These are phyloP conservation scores for Vanessa cardui DNA, from an alignment of 2,888 invertebrate genomes.

Conservation along the genomic window DNA sequence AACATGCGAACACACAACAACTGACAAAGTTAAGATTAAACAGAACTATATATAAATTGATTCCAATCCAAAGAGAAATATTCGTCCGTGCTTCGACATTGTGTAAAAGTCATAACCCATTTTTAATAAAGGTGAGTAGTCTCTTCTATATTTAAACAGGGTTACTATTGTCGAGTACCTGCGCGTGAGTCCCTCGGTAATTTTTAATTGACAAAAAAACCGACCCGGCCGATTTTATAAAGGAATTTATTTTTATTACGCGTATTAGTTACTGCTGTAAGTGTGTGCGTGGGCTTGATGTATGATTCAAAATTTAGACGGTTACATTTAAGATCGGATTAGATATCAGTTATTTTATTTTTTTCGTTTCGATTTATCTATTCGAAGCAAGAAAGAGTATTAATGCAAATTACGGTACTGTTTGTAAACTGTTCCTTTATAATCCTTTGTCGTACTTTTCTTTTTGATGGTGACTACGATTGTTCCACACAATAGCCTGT, in stretches of 20 bases:
- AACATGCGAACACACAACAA: too few relatives aligned
- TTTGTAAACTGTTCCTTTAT: constrained; percentile 29
- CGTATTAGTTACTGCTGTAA: constrained; percentile 53
- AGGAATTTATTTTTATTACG: constrained; percentile 78
- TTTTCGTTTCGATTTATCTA: constrained; percentile 4
- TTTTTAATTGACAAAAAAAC: constrained; percentile 82
- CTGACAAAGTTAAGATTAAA: too few relatives aligned
- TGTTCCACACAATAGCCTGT: constrained; percentile 25
- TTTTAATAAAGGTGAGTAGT: constrained; percentile 9
- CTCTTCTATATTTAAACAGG: constrained; percentile 34
- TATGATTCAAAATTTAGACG: constrained; percentile 7
- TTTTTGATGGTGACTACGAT: constrained; percentile 16
- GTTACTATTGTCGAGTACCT: constrained; percentile 67
- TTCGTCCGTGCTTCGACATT: too few relatives aligned
- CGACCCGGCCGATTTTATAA: constrained; percentile 71
- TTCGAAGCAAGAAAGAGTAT: neutral
- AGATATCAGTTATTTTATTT: neutral
- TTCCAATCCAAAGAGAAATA: neutral
- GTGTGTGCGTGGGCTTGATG: constrained; percentile 52
- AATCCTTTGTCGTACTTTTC: constrained; percentile 20
- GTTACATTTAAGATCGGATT: constrained; percentile 9
- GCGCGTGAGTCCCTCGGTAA: constrained; percentile 66
- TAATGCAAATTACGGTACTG: constrained; percentile 28
- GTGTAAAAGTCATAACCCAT: constrained; percentile 7
- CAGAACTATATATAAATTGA: too few relatives aligned